Evolutionary conservation across 2,113 vertebrate species (phyloP), one percentile per base, ranked within the genome.

Genomic region (Corythoichthys haematopterus): DNA sequence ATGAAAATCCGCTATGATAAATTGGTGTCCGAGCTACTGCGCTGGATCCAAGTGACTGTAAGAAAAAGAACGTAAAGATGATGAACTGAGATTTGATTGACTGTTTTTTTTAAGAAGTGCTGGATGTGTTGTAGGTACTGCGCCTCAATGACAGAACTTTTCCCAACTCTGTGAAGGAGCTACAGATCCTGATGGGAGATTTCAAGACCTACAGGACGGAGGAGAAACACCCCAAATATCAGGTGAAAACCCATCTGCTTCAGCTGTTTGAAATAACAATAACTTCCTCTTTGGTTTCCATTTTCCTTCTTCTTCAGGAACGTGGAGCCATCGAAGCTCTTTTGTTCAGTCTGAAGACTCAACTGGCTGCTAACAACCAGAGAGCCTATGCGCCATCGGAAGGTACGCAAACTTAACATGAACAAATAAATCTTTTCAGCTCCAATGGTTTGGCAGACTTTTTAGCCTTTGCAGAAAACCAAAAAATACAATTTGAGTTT

Each of bases 151-250:
- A 92, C 2, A 89, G 59, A 4, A 71, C 50, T 5, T 95, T 97
- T 72, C 95, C 96, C 7, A 94, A 95, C 85, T 89, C 93, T 11
- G 81, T 96, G 70, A 87, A 84, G 2, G 92, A 92, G 77, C 92
- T 92, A 93, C 92, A 89, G 82, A 84, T 80, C 14, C 90, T 95
- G 20, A 85, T 96, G 87, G 84, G 79, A 20, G 87, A 88, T 37
- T 98, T 97, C 69, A 93, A 94, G 83, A 88, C 83, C 47, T 98
- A 94, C 81, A 92, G 93, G 37, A 93, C 85, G 0, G 87, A 92
- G 77, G 94, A 96, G 88, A 98, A 98, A 80, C 95, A 95, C 0
- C 93, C 88, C 0, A 92, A 94, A 60, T 95, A 96, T 69, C 94
- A 94, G 79, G 86, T 84, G 2, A 50, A 66, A 65, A 6, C 6